Percentiles rank a stretch among this genome's conserved stretches.
phyloP scores from a whole-genome alignment of 2,797 vertebrate species.

The Squalus acanthias region DNA sequence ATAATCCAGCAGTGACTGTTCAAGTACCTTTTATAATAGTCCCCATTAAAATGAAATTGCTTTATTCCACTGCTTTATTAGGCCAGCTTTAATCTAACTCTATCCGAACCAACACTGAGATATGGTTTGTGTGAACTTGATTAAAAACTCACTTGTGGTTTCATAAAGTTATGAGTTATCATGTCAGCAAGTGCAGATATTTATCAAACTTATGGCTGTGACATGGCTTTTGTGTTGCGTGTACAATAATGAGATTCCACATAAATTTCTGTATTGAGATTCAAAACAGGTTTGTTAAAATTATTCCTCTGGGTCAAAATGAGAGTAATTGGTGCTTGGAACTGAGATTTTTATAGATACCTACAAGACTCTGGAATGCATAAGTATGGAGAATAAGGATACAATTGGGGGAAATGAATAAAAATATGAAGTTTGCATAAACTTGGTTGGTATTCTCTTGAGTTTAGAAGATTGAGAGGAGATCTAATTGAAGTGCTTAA shows the following conservation, averaged over 20 bases:
- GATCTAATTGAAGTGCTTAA: not conserved
- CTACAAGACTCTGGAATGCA: not conserved
- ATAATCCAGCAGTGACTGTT: not conserved
- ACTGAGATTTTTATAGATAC: not conserved
- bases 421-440: not conserved
- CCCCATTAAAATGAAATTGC: not conserved
- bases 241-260: not conserved
- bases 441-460: not conserved
- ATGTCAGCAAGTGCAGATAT: not conserved
- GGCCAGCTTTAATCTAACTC: not conserved
- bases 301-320: not conserved
- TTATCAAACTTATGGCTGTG: not conserved
- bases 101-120: not conserved
- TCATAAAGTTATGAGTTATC: not conserved
- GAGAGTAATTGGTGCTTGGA: not conserved
- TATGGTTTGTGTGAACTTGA: not conserved
- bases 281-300: not conserved
- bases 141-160: not conserved
- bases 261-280: not conserved
- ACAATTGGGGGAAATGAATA: not conserved
- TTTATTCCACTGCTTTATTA: not conserved
- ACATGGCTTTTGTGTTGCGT: not conserved
- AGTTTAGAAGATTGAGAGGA: not conserved
- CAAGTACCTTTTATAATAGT: not conserved
- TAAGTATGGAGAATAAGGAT: not conserved